Evolutionary conservation across 2,888 invertebrate species (phyloP), one percentile per base, ranked within the genome.

Genomic region (Euproctis similis): DNA sequence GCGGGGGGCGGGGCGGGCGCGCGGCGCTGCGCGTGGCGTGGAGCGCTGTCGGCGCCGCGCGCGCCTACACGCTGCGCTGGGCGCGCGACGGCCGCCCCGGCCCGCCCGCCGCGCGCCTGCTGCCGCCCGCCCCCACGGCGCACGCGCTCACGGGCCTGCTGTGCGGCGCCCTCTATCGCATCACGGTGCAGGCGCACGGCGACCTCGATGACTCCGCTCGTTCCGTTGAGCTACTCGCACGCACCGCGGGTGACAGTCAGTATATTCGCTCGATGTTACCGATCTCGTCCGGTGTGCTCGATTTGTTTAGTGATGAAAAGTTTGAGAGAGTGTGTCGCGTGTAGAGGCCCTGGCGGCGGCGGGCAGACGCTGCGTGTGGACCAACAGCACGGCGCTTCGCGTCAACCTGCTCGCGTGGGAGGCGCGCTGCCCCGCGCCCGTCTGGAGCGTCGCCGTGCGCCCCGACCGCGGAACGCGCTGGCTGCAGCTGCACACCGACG

Each of bases 401-500:
- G 70, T 93, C 22, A 89, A 90, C 67, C 78, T 93, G 39, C 82
- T 88, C 41, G 86, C 89, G 31, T 93, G 93, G 93, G 88, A 88
- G 42, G 89, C 89, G 3, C 90, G 90, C 33, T 93, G 93, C 71
- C 86, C 89, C 2, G 88, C 92, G 49, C 74, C 76, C 9, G 86
- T 88, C 42, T 92, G 90, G 72, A 86, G 87, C 20, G 84, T 91
- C 20, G 87, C 88, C 48, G 63, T 82, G 51, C 75, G 81, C 13
- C 55, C 63, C 28, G 58, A 72, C 14, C 49, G 62, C 29, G 66
- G 59, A 17, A 54, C 53, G 31, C 52, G 62, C 19, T 87, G 87
- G 89, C 39, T 35, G n/a, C 50, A 51, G n/a, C 40, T 75, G 24
- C 32, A 12, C 20, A 36, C 55, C 1, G 55, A 59, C 30, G 67